A percentile compares a stretch with the other conserved stretches of the same genome.
Evolutionary conservation across 2,888 invertebrate genomes (phyloP).

Genomic region (Tethea ocularis): DNA sequence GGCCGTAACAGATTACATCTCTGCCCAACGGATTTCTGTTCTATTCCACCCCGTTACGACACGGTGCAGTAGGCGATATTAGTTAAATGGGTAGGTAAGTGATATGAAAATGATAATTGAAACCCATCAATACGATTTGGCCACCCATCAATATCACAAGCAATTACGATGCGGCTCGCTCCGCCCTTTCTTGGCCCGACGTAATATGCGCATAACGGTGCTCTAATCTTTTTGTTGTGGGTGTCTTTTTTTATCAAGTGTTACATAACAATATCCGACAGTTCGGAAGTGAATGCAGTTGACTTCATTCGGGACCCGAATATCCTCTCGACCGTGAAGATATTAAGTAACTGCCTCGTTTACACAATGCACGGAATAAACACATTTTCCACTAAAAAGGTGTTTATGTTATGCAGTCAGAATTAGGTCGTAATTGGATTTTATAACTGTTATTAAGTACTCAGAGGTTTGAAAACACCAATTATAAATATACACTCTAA

Average conservation of each 20-base stretch:
- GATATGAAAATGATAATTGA: too few relatives aligned
- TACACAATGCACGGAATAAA: constrained; percentile 37
- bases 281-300: constrained; percentile 70
- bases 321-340: constrained; percentile 52
- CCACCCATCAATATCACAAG: too few relatives aligned
- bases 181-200: too few relatives aligned
- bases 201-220: constrained; percentile 15
- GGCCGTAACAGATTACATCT: too few relatives aligned
- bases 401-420: constrained; percentile 1
- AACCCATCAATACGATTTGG: too few relatives aligned
- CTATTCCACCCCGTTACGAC: too few relatives aligned
- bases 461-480: background rate
- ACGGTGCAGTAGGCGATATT: too few relatives aligned
- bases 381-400: constrained; percentile 22
- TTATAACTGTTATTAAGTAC: background rate
- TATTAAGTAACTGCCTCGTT: constrained; percentile 52
- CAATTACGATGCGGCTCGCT: too few relatives aligned
- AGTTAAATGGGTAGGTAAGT: too few relatives aligned
- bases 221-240: constrained; percentile 29
- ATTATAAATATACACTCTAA: too few relatives aligned
- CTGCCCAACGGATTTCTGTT: too few relatives aligned
- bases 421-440: background rate
- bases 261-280: constrained; percentile 49
- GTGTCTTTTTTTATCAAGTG: constrained; percentile 21
- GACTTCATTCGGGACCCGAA: constrained; percentile 51